Conservation (phyloP, 2,888 invertebrate species). For the Cantharis rufa region DNA sequence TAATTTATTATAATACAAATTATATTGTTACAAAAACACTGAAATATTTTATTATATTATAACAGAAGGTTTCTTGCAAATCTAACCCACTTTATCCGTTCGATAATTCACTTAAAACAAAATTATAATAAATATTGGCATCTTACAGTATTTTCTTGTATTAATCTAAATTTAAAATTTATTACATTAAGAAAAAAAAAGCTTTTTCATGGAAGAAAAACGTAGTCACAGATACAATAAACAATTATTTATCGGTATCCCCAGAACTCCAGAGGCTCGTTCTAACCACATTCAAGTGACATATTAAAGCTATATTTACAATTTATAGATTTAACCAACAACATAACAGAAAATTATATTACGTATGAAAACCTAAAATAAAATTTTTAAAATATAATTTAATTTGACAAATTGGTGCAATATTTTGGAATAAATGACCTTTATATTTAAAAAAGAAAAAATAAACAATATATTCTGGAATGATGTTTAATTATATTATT, state of each 20-base stretch:
- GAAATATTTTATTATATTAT: background rate
- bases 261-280: constrained; percentile 17
- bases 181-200: background rate
- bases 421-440: too few species aligned
- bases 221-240: constrained; percentile 18
- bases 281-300: constrained; percentile 19
- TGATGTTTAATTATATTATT: too few species aligned
- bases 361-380: background rate
- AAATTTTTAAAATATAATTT: background rate
- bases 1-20: too few species aligned
- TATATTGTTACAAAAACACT: background rate
- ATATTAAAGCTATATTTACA: constrained; percentile 22
- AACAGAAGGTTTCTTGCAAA: background rate
- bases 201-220: constrained; percentile 6
- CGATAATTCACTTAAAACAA: background rate
- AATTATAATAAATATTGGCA: background rate
- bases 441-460: too few species aligned
- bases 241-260: constrained; percentile 27
- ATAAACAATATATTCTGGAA: background rate
- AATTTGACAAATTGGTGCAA: background rate
- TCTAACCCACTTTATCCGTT: background rate
- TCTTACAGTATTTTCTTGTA: background rate
- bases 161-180: background rate
- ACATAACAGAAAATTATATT: background rate
- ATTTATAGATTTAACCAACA: constrained; percentile 15